phyloP scores from a whole-genome alignment of 2,113 vertebrate genomes.

The Steatornis caripensis region DNA sequence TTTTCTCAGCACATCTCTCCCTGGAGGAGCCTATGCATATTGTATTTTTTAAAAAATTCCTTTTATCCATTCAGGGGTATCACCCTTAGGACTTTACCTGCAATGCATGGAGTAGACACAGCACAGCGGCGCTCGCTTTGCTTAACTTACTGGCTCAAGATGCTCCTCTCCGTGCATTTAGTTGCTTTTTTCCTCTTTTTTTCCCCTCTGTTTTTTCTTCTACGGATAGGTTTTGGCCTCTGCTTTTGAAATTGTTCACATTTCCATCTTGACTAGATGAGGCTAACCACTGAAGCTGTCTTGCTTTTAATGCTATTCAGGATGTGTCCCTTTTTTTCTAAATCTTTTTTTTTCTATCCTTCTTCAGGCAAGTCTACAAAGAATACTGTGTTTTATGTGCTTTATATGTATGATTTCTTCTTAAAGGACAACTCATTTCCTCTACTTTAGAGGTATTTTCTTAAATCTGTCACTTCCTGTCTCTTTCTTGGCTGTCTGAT shows the following conservation, averaged over 20 bases:
- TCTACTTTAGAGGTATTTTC: conserved; percentile 55
- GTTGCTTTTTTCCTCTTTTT: background rate
- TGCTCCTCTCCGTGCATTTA: background rate
- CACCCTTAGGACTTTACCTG: background rate
- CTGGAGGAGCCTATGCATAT: background rate
- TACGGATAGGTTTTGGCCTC: background rate
- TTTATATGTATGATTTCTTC: conserved; percentile 34
- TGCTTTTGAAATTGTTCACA: background rate
- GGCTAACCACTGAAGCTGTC: background rate
- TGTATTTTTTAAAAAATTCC: no score
- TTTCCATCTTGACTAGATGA: background rate
- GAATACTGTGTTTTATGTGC: conserved; percentile 38
- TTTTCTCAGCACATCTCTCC: background rate
- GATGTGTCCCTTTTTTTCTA: background rate
- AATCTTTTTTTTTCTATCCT: background rate
- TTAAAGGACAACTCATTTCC: conserved; percentile 58
- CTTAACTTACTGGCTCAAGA: background rate
- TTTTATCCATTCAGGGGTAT: background rate
- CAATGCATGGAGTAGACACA: background rate
- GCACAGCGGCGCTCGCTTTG: background rate
- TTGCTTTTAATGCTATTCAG: background rate
- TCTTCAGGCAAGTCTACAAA: conserved; percentile 42
- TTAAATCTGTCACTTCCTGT: conserved; percentile 57
- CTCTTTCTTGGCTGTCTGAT: conserved; percentile 31
- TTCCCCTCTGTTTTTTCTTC: background rate